Base-by-base conservation (phyloP, 2,113 vertebrate genomes). In the Hystrix brachyura region DNA sequence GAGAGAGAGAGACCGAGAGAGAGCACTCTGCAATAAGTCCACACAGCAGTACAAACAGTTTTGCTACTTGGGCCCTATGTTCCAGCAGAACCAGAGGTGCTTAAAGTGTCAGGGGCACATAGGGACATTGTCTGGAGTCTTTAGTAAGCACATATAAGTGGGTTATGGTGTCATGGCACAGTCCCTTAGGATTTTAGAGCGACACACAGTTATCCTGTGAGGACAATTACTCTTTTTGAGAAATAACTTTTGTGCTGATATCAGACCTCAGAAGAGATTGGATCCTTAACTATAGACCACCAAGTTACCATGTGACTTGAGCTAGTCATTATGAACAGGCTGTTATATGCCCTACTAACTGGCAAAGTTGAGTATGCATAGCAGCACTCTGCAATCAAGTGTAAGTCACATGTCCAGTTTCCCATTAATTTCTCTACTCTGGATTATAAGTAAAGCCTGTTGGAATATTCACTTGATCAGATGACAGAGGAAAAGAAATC, bases 1-100 rank as follows among this genome's bases (percentile, higher is more conserved):
- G n/a, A 43, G 19, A 23, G 19, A 14, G 32, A 29, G 34, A 29
- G 5, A 27, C 4, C 1, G 62, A 27, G 9, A 65, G 29, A 65
- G 51, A 83, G 72, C 2, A 12, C 59, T 38, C 13, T 34, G 38
- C 11, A 60, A 15, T 43, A 89, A 21, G n/a, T 78, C 25, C 48
- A 67, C 23, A 3, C 2, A n/a, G 5, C 1, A 2, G 4, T 38
- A 25, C 5, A 71, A 62, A 43, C 21, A 62, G 0, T 3, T 69
- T 69, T 81, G 32, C 23, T 5, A 7, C 13, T 13, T 46, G 21
- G 6, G 21, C 3, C 9, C 21, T 11, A 55, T 27, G 7, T 81
- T 86, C 3, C 19, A 60, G 13, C 14, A 93, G 51, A 69, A 67
- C 19, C 67, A n/a, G 14, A 48, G 23, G 3, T 48, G 0, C 10